Percentiles rank a stretch among this genome's conserved stretches.
Evolutionary conservation across 2,797 vertebrate species (phyloP).

Genomic region (Chelon auratus): DNA sequence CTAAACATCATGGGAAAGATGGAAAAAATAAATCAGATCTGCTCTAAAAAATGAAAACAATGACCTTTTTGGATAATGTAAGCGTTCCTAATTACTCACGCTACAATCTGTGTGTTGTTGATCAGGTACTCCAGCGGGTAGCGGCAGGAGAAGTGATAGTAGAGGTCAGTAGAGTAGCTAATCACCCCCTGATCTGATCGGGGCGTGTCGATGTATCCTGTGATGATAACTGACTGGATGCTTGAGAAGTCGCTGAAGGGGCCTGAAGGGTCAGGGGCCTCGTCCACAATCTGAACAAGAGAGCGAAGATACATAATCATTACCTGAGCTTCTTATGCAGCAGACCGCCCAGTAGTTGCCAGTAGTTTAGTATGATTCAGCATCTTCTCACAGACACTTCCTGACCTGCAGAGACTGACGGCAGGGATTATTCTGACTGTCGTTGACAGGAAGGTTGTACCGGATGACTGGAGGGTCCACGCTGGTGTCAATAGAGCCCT

Average conservation of each 20-base stretch:
- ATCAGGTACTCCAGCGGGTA: constrained; percentile 86
- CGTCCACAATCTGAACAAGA: constrained; percentile 80
- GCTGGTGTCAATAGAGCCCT: constrained; percentile 72
- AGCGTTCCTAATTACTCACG: constrained; percentile 71
- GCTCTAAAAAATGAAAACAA: not conserved
- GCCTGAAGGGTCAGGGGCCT: constrained; percentile 72
- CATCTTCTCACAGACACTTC: not conserved
- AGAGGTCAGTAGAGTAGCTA: constrained; percentile 86
- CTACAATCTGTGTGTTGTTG: constrained; percentile 84
- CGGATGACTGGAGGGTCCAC: constrained; percentile 79
- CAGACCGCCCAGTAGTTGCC: not conserved
- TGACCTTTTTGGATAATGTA: not conserved
- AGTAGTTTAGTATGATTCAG: not conserved
- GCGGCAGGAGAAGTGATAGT: constrained; percentile 86
- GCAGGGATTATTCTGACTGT: constrained; percentile 81
- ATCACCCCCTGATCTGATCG: constrained; percentile 73
- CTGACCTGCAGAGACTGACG: constrained; percentile 83
- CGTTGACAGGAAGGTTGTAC: constrained; percentile 82
- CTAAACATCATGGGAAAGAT: constrained; percentile 54
- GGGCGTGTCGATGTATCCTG: constrained; percentile 82
- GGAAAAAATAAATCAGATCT: not conserved
- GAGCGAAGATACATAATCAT: not conserved
- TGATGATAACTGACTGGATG: constrained; percentile 84
- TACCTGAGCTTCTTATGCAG: not conserved
- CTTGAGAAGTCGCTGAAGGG: constrained; percentile 79